Base-by-base conservation (phyloP, 1,140 invertebrate genomes). In the Monochamus saltuarius region DNA sequence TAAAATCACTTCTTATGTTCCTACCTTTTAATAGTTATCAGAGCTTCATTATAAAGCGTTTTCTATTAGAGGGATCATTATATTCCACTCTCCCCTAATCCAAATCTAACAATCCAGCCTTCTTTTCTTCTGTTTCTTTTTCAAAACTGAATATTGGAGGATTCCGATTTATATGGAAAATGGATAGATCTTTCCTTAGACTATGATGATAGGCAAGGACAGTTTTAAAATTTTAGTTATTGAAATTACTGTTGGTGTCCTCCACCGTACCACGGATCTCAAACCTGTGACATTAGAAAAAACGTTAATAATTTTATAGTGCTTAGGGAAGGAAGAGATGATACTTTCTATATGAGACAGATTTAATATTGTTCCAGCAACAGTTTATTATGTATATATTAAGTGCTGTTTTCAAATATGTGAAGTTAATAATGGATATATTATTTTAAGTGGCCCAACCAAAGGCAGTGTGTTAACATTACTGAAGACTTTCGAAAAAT, bases 311-410 rank as follows among this genome's bases (percentile, higher is more conserved):
- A 46, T 9, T 1, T 13, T 46, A 8, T 46, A 13, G 10, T 46
- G 14, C 22, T 16, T 46, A 10, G 43, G 14, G 9, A 46, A 11
- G 22, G 43, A 13, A 16, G 43, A 46, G 16, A 46, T 13, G 22
- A 14, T 46, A 9, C 16, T 46, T 9, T 46, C 43, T 22, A 14
- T 22, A 3, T 4, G 14, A 17, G 43, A 16, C 43, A 46, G 43
- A 22, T 46, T 46, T 46, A 16, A 46, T 14, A 16, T 46, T 17
- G 43, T 13, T 46, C 9, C 22, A 46, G 6, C 43, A 46, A 46
- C 43, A 17, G 22, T 46, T 14, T 13, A 46, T 22, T 14, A 46
- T 46, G 14, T n/a, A n/a, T n/a, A n/a, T 46, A 17, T 46, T 22
- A 16, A 17, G 22, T 16, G 14, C 16, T 8, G 4, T 17, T 46